Base-by-base conservation (phyloP, 2,113 vertebrate genomes). In the Leptocoma aspasia region DNA sequence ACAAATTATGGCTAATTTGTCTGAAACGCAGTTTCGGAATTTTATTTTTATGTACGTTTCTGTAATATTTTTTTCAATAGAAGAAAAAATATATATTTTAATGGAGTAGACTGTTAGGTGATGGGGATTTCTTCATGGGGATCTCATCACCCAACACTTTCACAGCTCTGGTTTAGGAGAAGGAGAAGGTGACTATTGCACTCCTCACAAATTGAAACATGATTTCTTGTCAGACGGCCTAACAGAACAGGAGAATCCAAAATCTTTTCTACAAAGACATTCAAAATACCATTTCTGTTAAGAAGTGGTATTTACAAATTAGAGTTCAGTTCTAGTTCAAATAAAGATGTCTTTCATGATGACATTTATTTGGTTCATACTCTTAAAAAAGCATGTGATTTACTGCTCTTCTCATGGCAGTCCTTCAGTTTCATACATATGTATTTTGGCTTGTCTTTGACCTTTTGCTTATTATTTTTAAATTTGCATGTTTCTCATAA, bases 391-490 rank as follows among this genome's bases (percentile, higher is more conserved):
- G 27, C 91, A 45, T 86, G 41, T 97, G 96, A 96, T 94, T 97
- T 94, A 89, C 82, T 86, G 66, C 39, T 86, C 49, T 85, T 85
- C 84, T 90, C 59, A 82, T 92, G 95, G 89, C 89, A 95, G 45
- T 9, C 60, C 82, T 76, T 94, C 84, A 81, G 42, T 73, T 95
- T 94, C 64, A 65, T 97, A 24, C 91, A 95, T 83, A 95, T 97
- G 94, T 79, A 97, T 92, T 92, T 89, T 95, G 87, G 94, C 97
- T 96, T 94, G 95, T 68, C 96, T 97, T 96, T 90, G 79, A 88
- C 88, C 90, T 97, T 95, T 95, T 95, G 69, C 88, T 59, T 95
- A 90, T 87, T 96, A 94, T 94, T 96, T 92, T 96, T 95, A 89
- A 94, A 95, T 93, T 95, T 94, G 78, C 94, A 54, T 97, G 83